Conservation (phyloP, 1,140 invertebrate species). For the Bombus cullumanus region DNA sequence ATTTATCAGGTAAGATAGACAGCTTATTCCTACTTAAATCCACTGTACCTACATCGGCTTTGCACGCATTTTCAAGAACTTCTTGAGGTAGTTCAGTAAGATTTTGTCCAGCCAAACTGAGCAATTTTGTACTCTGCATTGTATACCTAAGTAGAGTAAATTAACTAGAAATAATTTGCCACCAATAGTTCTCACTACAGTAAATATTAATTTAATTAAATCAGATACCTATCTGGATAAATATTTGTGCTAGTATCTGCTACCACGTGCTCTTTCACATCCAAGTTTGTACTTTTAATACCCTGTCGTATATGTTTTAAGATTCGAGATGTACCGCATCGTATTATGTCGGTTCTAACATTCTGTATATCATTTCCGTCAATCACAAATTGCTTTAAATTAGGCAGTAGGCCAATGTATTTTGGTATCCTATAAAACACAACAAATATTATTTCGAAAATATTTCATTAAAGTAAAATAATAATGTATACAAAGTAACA, state of each 20-base stretch:
- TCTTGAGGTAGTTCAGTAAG: constrained; percentile 87
- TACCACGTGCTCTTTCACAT: constrained; percentile 67
- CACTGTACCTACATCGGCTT: constrained; percentile 88
- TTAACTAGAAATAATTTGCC: constrained; percentile 15
- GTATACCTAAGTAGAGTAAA: constrained; percentile 84
- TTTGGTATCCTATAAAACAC: constrained; percentile 87
- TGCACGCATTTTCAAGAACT: constrained; percentile 87
- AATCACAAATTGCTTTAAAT: constrained; percentile 91
- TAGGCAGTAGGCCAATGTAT: constrained; percentile 88
- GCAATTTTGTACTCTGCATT: constrained; percentile 87
- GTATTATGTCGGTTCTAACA: constrained; percentile 89
- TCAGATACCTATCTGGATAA: constrained; percentile 87
- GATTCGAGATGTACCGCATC: constrained; percentile 91
- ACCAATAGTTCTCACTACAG: neutral
- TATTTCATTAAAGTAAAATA: neutral
- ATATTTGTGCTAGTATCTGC: constrained; percentile 59
- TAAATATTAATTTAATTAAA: constrained; percentile 27
- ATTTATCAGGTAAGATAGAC: constrained; percentile 84
- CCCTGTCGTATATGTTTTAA: constrained; percentile 90
- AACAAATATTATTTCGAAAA: constrained; percentile 18
- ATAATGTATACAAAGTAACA: constrained; percentile 50
- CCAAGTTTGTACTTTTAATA: constrained; percentile 80
- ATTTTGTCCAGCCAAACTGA: constrained; percentile 87
- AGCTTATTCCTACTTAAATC: constrained; percentile 93
- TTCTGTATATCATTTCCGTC: constrained; percentile 93